A percentile compares a stretch with the other conserved stretches of the same genome.
These are phyloP conservation scores for Diploptera punctata DNA, from an alignment of 2,888 invertebrate species.

Conservation along the genomic window DNA sequence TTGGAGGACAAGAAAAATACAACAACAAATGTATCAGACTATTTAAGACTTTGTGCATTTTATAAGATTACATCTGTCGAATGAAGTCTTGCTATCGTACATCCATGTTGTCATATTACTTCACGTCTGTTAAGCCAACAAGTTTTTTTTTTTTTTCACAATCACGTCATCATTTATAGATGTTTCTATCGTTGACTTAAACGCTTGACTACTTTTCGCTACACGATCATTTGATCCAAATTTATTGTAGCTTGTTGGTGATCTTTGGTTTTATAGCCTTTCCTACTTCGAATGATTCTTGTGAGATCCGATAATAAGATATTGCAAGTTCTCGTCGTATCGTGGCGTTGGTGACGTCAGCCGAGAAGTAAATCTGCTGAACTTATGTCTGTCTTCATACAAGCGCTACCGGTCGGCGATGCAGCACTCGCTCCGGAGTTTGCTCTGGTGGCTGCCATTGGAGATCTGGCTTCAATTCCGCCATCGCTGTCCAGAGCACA, in stretches of 20 bases:
- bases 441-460: conserved; percentile 72
- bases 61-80: too few relatives aligned
- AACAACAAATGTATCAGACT: too few relatives aligned
- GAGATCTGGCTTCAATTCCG: conserved; percentile 66
- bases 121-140: too few relatives aligned
- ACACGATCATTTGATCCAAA: background rate
- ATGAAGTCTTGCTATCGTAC: too few relatives aligned
- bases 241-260: background rate
- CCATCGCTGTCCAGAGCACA: conserved; percentile 55
- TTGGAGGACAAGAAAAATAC: background rate
- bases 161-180: too few relatives aligned
- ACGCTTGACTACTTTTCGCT: background rate
- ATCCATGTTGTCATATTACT: too few relatives aligned
- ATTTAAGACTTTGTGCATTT: too few relatives aligned
- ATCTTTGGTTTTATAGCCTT: conserved; percentile 29
- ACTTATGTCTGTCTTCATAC: conserved; percentile 60
- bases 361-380: conserved; percentile 31
- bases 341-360: conserved; percentile 10
- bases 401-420: conserved; percentile 74
- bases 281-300: background rate
- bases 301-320: conserved; percentile 13
- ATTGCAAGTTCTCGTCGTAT: background rate
- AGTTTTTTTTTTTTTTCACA: too few relatives aligned
- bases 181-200: background rate
- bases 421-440: conserved; percentile 74